Conservation (phyloP, 2,113 vertebrate genomes). For the Rhodinocichla rosea region DNA sequence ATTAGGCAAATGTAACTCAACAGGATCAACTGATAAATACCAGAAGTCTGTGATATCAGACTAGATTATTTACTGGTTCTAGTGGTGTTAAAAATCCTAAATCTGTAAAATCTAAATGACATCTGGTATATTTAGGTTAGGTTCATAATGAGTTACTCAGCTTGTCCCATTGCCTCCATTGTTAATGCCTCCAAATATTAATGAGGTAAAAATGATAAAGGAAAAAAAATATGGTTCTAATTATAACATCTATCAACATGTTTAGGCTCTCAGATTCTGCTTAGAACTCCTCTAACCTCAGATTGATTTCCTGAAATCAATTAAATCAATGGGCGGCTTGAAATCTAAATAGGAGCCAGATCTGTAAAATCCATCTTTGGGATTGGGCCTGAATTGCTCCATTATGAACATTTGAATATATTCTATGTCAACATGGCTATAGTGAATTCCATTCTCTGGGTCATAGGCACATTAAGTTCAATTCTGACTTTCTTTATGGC, state of each 20-base stretch:
- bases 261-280: not conserved
- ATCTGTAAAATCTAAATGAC: not conserved
- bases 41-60: not conserved
- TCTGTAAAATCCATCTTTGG: not conserved
- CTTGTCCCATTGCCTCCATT: not conserved
- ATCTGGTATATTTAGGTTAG: not conserved
- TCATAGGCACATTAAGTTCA: not conserved
- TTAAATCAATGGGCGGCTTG: not conserved
- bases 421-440: not conserved
- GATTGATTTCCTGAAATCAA: slow-evolving; percentile 5
- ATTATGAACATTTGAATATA: not conserved
- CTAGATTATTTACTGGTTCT: not conserved
- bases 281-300: not conserved
- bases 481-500: slow-evolving; percentile 30
- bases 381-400: not conserved
- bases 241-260: not conserved
- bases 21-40: not conserved
- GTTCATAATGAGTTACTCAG: not conserved
- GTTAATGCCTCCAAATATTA: not conserved
- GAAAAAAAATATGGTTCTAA: not conserved
- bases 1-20: not conserved
- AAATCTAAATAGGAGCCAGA: not conserved
- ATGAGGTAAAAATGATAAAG: not conserved
- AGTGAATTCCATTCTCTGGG: not conserved
- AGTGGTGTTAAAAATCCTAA: not conserved